These are phyloP conservation scores for Rhingia campestris DNA, from an alignment of 2,888 invertebrate genomes.

Conservation along the genomic window DNA sequence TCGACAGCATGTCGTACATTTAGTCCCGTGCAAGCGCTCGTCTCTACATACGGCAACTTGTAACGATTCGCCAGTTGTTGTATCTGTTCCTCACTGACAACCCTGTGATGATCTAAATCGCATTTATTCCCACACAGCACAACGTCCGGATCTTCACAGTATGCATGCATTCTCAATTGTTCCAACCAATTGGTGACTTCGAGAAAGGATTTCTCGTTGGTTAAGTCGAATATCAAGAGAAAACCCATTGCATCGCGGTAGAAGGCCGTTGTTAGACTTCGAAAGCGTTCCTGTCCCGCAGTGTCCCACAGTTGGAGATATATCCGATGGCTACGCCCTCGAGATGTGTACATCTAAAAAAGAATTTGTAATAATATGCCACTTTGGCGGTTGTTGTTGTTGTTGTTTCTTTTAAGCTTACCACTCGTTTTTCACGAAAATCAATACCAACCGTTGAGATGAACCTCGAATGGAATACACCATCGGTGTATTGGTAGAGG, in stretches of 20 bases:
- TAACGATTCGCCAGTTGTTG: constrained; percentile 93
- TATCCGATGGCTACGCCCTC: constrained; percentile 92
- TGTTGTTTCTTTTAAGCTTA: constrained; percentile 83
- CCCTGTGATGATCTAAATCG: constrained; percentile 92
- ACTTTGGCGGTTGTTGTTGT: neutral
- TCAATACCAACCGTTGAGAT: constrained; percentile 99
- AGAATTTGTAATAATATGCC: neutral
- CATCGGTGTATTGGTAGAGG: constrained; percentile 97
- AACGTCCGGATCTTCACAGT: constrained; percentile 90
- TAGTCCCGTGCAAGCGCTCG: constrained; percentile 96
- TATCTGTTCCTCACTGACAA: constrained; percentile 90
- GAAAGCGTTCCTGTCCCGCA: constrained; percentile 97
- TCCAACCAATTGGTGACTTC: constrained; percentile 97
- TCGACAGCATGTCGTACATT: constrained; percentile 95
- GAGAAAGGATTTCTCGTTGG: constrained; percentile 95
- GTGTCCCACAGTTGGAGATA: constrained; percentile 98
- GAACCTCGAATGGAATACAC: constrained; percentile 94
- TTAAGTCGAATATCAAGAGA: constrained; percentile 94
- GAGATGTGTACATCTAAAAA: constrained; percentile 90
- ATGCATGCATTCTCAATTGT: constrained; percentile 86
- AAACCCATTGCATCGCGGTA: constrained; percentile 98
- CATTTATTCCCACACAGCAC: constrained; percentile 98
- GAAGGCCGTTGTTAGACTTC: constrained; percentile 96
- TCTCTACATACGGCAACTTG: constrained; percentile 95
- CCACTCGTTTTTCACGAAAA: constrained; percentile 97